A percentile compares a stretch with the other conserved stretches of the same genome.
Conservation (phyloP, 2,113 vertebrate genomes). For the Poecile atricapillus region DNA sequence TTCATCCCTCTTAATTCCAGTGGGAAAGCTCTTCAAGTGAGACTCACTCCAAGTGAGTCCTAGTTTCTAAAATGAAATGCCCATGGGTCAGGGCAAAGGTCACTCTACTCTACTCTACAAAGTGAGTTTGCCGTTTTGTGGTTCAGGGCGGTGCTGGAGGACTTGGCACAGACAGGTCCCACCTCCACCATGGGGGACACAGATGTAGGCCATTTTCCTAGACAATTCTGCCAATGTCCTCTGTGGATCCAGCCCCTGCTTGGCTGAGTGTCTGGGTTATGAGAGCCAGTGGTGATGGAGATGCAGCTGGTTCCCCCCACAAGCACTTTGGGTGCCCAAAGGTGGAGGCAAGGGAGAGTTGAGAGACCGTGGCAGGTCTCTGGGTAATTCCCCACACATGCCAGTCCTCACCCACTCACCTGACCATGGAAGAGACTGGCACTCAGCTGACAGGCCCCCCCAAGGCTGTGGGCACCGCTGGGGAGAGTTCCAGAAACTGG, state of each 20-base stretch:
- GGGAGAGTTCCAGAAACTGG: rapidly evolving
- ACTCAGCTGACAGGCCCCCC: rapidly evolving
- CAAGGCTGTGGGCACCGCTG: neutral
- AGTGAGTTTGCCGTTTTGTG: rapidly evolving
- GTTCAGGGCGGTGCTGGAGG: rapidly evolving
- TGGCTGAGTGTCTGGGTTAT: neutral
- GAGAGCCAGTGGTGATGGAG: neutral
- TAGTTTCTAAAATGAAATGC: rapidly evolving
- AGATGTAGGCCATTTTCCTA: neutral
- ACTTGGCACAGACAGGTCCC: rapidly evolving
- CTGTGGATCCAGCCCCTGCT: neutral
- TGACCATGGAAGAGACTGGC: rapidly evolving
- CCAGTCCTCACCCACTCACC: neutral
- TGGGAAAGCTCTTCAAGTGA: neutral
- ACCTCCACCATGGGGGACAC: neutral
- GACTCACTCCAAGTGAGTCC: neutral
- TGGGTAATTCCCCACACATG: rapidly evolving
- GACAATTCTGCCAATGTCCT: rapidly evolving
- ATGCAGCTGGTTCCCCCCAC: rapidly evolving
- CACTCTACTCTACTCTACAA: too few species aligned
- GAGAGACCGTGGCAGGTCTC: neutral
- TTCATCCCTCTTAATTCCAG: neutral
- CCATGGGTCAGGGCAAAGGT: neutral
- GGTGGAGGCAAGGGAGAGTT: neutral
- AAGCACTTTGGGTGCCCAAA: rapidly evolving